Percentiles rank a stretch among this genome's conserved stretches.
These are phyloP conservation scores for Cathartes aura DNA, from an alignment of 2,113 vertebrate genomes.

Conservation along the genomic window DNA sequence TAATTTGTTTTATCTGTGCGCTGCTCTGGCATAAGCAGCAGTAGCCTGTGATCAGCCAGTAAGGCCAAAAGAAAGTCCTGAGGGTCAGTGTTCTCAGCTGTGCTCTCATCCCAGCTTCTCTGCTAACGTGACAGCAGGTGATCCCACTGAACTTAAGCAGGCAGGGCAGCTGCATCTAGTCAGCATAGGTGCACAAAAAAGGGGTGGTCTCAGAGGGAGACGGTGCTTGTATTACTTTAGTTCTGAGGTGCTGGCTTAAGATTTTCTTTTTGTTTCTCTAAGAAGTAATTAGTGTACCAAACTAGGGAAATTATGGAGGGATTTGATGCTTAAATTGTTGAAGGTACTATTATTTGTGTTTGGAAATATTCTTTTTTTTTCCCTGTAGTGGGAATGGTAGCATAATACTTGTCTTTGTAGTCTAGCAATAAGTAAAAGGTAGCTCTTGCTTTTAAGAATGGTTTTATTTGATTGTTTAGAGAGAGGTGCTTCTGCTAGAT, in stretches of 20 bases:
- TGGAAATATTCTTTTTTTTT: background rate
- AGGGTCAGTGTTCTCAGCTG: background rate
- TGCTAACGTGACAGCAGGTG: background rate
- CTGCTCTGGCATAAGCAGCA: background rate
- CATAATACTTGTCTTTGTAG: accelerated
- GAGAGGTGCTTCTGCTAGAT: background rate
- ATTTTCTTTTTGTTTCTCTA: accelerated
- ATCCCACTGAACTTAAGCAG: background rate
- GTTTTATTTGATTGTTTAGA: background rate
- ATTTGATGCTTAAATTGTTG: background rate
- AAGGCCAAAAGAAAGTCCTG: background rate
- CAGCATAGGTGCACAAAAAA: background rate
- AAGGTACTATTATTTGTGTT: accelerated
- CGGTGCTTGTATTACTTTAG: accelerated
- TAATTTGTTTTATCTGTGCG: accelerated
- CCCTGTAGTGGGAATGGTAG: background rate
- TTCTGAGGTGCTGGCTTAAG: too few relatives aligned
- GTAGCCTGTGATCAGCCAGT: accelerated
- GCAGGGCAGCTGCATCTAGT: background rate
- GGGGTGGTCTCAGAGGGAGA: accelerated
- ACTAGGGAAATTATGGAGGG: too few relatives aligned
- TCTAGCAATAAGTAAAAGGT: background rate
- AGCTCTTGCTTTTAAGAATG: background rate
- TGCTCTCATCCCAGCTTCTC: background rate
- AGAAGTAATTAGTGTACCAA: accelerated